phyloP scores from a whole-genome alignment of 2,113 vertebrate species.

The Epinephelus lanceolatus region DNA sequence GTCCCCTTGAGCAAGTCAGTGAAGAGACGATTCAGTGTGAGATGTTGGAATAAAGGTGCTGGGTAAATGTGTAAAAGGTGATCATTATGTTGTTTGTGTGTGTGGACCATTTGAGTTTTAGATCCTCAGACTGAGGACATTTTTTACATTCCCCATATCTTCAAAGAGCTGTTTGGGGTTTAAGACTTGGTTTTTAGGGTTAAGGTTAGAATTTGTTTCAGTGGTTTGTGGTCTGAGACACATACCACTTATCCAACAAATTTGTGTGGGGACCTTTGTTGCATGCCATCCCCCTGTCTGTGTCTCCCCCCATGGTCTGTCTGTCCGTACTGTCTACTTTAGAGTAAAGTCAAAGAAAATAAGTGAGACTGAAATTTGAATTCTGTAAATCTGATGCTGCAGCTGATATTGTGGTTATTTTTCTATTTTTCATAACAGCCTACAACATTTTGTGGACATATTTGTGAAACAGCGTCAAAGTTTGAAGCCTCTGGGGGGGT shows the following conservation, averaged over 20 bases:
- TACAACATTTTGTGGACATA: not conserved
- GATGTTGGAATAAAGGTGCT: not conserved
- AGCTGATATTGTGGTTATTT: not conserved
- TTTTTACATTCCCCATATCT: slow-evolving; percentile 34
- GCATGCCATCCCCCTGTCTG: no score
- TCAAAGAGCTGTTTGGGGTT: slow-evolving; percentile 35
- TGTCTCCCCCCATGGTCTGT: not conserved
- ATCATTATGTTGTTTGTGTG: not conserved
- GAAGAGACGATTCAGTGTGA: not conserved
- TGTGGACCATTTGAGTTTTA: not conserved
- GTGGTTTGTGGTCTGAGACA: slow-evolving; percentile 1
- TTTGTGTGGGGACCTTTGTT: not conserved
- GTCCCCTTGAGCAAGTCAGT: not conserved
- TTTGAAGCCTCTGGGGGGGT: not conserved
- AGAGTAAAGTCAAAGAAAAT: not conserved
- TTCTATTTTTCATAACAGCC: not conserved
- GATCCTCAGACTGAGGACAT: slow-evolving; percentile 6
- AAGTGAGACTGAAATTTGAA: not conserved
- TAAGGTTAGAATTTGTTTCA: not conserved
- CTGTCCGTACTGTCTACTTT: not conserved
- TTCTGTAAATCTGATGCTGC: not conserved
- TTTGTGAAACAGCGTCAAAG: not conserved
- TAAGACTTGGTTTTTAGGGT: not conserved
- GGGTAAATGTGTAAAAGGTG: not conserved
- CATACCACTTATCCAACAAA: not conserved